A percentile compares a stretch with the other conserved stretches of the same genome.
Conservation (phyloP, 1,140 invertebrate species). For the silkworm (Bombyx mori) region DNA sequence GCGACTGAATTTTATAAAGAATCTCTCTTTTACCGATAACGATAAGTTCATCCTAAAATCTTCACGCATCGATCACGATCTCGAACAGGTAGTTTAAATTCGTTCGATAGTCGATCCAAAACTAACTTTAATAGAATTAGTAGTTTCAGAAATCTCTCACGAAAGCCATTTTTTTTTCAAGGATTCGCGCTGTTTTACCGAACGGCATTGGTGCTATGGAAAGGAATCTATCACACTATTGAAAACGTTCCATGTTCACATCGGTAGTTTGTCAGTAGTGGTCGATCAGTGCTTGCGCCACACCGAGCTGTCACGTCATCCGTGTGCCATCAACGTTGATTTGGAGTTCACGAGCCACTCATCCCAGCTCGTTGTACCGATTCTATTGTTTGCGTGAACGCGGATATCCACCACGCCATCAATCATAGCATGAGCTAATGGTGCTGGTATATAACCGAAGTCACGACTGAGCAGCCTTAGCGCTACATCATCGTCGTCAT, state of each 20-base stretch:
- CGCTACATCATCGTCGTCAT: conserved; percentile 37
- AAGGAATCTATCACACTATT: conserved; percentile 24
- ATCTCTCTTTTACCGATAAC: conserved; percentile 48
- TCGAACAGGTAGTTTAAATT: conserved; percentile 32
- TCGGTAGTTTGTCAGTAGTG: conserved; percentile 39
- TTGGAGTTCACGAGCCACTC: conserved; percentile 28
- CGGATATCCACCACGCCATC: too few species aligned
- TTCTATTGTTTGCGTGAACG: background rate
- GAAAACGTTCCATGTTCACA: conserved; percentile 33
- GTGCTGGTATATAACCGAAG: too few species aligned
- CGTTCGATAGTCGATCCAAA: conserved; percentile 37
- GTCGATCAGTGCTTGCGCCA: conserved; percentile 46
- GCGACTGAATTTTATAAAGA: conserved; percentile 67
- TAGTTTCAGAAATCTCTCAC: conserved; percentile 36
- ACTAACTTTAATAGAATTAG: conserved; percentile 48
- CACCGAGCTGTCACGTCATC: conserved; percentile 42
- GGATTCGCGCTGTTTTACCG: conserved; percentile 37
- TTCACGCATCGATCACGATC: conserved; percentile 33
- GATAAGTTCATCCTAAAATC: conserved; percentile 45
- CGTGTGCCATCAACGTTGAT: conserved; percentile 57
- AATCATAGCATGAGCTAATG: too few species aligned
- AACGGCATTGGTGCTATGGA: conserved; percentile 59
- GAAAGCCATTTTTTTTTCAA: conserved; percentile 30
- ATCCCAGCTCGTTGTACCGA: conserved; percentile 47
- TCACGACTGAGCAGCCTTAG: conserved; percentile 2